Percentiles rank a stretch among this genome's conserved stretches.
Conservation (phyloP, 2,113 vertebrate species). For the Coreoperca whiteheadi region DNA sequence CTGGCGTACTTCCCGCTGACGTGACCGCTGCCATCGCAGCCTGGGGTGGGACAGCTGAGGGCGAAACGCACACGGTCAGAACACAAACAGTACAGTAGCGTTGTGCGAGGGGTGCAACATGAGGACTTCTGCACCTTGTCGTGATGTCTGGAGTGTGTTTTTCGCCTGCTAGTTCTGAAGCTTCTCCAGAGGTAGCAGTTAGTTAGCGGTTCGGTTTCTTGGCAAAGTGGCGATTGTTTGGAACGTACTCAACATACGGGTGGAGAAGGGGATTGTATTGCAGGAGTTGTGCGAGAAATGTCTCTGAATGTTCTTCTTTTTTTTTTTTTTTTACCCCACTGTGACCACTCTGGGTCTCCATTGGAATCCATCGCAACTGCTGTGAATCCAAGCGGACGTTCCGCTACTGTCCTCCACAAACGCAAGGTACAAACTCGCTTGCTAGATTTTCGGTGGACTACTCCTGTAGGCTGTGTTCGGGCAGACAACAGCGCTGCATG, state of each 20-base stretch:
- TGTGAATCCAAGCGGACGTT: not conserved
- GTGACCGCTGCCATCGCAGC: constrained; percentile 97
- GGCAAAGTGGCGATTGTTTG: not conserved
- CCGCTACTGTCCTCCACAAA: not conserved
- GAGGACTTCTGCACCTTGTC: too few species aligned
- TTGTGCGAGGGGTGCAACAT: not conserved
- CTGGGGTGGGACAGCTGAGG: constrained; percentile 95
- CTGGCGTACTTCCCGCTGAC: constrained; percentile 98
- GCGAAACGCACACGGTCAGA: constrained; percentile 49
- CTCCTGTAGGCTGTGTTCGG: too few species aligned
- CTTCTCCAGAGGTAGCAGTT: not conserved
- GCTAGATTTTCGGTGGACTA: too few species aligned
- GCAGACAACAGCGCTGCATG: too few species aligned
- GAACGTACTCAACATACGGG: not conserved
- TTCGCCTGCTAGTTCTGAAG: not conserved
- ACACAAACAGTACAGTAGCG: not conserved
- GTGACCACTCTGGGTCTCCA: not conserved
- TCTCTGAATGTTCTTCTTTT: not conserved
- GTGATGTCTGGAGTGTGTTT: not conserved
- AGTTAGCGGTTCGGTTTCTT: not conserved
- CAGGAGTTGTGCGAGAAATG: not conserved
- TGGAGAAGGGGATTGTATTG: not conserved
- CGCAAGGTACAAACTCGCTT: too few species aligned
- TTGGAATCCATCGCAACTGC: not conserved
- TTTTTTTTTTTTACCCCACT: too few species aligned